Evolutionary conservation across 2,888 invertebrate genomes (phyloP).

Genomic region (Chorisops tibialis): DNA sequence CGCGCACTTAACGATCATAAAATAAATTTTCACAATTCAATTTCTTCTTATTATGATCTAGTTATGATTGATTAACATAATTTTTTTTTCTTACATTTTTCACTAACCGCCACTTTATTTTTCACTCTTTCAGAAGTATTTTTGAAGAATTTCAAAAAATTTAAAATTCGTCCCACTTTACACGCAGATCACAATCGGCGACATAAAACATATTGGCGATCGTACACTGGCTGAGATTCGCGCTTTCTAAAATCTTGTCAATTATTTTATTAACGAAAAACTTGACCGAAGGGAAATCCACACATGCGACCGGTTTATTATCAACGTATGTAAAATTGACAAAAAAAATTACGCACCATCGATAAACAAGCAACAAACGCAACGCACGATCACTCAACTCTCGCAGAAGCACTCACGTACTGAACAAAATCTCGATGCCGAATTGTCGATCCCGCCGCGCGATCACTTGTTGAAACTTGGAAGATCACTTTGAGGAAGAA

Average conservation of each 20-base stretch:
- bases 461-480: constrained; percentile 23
- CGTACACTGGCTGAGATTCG: not conserved
- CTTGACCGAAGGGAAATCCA: not conserved
- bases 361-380: not conserved
- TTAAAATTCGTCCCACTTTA: constrained; percentile 12
- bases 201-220: not conserved
- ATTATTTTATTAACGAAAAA: not conserved
- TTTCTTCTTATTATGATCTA: too few relatives aligned
- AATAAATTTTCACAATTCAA: too few relatives aligned
- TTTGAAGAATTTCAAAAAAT: not conserved
- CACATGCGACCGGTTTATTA: constrained; percentile 9
- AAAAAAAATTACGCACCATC: not conserved
- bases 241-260: constrained; percentile 10
- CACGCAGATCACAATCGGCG: not conserved
- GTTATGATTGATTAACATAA: too few relatives aligned
- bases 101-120: too few relatives aligned
- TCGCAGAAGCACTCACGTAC: constrained; percentile 12
- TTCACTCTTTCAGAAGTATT: too few relatives aligned
- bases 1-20: too few relatives aligned
- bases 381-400: not conserved
- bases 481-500: not conserved
- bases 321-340: not conserved
- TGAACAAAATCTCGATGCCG: constrained; percentile 4
- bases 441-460: constrained; percentile 6
- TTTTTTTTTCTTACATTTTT: too few relatives aligned